Conservation (phyloP, 2,113 vertebrate species). For the Crotophaga sulcirostris region DNA sequence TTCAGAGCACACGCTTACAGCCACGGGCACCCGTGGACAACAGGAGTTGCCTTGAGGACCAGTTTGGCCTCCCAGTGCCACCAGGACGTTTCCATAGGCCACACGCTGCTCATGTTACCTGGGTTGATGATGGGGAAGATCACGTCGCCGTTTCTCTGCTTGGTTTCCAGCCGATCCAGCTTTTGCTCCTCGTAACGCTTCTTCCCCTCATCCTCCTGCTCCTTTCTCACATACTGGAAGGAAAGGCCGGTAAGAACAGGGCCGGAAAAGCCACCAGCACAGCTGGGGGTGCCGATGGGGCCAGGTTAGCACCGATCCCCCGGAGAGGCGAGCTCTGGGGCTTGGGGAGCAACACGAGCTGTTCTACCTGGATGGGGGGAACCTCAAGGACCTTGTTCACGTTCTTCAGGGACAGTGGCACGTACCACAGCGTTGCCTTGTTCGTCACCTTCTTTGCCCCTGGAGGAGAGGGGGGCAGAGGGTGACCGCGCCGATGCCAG, state of each 20-base stretch:
- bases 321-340: rapidly evolving
- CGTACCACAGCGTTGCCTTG: slow-evolving; percentile 93
- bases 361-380: slow-evolving; percentile 88
- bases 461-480: slow-evolving; percentile 43
- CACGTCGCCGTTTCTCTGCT: slow-evolving; percentile 79
- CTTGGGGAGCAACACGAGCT: not conserved
- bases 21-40: rapidly evolving
- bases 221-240: slow-evolving; percentile 79
- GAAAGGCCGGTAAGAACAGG: not conserved
- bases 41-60: not conserved
- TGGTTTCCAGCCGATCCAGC: slow-evolving; percentile 85
- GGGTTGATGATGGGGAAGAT: slow-evolving; percentile 76
- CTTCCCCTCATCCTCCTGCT: slow-evolving; percentile 86
- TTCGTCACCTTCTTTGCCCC: slow-evolving; percentile 90
- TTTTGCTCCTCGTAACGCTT: slow-evolving; percentile 93
- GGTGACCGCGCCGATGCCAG: not conserved
- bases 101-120: slow-evolving; percentile 59
- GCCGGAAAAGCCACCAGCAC: not conserved
- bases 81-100: not conserved
- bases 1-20: rapidly evolving
- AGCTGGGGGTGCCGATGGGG: rapidly evolving
- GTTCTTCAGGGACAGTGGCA: slow-evolving; percentile 88
- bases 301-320: rapidly evolving
- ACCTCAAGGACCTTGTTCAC: slow-evolving; percentile 90
- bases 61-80: not conserved